Evolutionary conservation across 2,888 invertebrate species (phyloP).

Genomic region (Hemicrepidius hirtus): DNA sequence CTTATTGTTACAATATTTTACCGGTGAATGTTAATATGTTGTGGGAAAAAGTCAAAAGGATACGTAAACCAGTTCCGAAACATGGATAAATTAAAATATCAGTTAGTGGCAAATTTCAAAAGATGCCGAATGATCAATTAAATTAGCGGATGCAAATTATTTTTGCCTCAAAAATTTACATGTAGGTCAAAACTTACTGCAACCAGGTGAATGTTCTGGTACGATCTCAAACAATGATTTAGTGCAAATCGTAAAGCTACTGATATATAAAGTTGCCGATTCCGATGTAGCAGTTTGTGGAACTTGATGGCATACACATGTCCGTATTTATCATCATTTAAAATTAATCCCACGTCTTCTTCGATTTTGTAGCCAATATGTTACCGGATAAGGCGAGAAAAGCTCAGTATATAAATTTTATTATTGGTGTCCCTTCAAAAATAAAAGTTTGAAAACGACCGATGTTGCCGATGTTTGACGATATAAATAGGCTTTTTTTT

Average conservation of each 20-base stretch:
- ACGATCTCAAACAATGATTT: slow-evolving; percentile 13
- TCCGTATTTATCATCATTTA: slow-evolving; percentile 29
- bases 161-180: slow-evolving; percentile 1
- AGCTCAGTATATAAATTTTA: too few relatives aligned
- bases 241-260: slow-evolving; percentile 1
- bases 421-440: too few relatives aligned
- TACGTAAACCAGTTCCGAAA: not conserved
- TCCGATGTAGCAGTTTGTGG: slow-evolving; percentile 23
- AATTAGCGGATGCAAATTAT: slow-evolving; percentile 19
- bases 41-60: not conserved
- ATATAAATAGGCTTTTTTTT: too few relatives aligned
- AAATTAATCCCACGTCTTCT: not conserved
- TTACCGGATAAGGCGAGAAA: not conserved
- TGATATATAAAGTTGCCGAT: slow-evolving; percentile 7
- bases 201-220: not conserved
- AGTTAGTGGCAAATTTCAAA: not conserved
- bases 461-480: too few relatives aligned
- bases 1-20: not conserved
- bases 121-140: slow-evolving; percentile 11
- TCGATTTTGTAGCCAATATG: not conserved
- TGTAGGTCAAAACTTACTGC: slow-evolving; percentile 25
- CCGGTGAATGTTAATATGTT: not conserved
- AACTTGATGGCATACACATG: slow-evolving; percentile 17
- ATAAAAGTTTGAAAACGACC: too few relatives aligned
- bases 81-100: not conserved